These are phyloP conservation scores for Pediacus dermestoides DNA, from an alignment of 2,888 invertebrate genomes.

Conservation along the genomic window DNA sequence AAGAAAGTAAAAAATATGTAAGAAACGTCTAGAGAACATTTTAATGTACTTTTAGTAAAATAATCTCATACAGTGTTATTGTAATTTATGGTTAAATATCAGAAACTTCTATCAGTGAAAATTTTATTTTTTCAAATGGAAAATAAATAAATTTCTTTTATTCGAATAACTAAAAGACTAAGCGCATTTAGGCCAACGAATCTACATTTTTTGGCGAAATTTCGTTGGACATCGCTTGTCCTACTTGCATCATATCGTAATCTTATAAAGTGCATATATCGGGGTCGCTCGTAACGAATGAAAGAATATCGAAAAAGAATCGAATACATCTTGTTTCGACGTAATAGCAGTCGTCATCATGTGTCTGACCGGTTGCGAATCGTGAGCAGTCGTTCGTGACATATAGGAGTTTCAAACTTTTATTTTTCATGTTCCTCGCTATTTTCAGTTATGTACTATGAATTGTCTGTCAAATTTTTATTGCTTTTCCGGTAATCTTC, in stretches of 20 bases:
- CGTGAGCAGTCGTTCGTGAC: conserved; percentile 35
- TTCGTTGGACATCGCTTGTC: too few relatives aligned
- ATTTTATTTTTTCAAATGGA: too few relatives aligned
- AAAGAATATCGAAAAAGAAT: conserved; percentile 30
- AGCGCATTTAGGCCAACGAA: too few relatives aligned
- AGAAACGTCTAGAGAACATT: too few relatives aligned
- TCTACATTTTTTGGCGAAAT: too few relatives aligned
- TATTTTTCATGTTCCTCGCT: conserved; percentile 6
- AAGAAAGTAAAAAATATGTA: too few relatives aligned
- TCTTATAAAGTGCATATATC: conserved; percentile 18
- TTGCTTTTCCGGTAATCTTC: conserved; percentile 28
- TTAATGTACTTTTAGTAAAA: too few relatives aligned
- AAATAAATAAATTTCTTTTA: too few relatives aligned
- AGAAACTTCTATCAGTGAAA: too few relatives aligned
- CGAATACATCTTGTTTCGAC: conserved; percentile 21
- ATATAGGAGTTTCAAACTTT: conserved; percentile 20
- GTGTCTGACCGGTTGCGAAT: conserved; percentile 38
- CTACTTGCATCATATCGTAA: conserved; percentile 15
- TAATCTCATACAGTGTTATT: too few relatives aligned
- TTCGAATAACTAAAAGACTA: too few relatives aligned
- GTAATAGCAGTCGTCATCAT: conserved; percentile 40
- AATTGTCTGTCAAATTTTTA: conserved; percentile 43
- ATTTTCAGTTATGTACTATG: conserved; percentile 35
- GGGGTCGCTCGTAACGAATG: conserved; percentile 12
- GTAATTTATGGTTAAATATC: too few relatives aligned